Conservation (phyloP, 2,797 vertebrate genomes). For the Myotis planiceps region DNA sequence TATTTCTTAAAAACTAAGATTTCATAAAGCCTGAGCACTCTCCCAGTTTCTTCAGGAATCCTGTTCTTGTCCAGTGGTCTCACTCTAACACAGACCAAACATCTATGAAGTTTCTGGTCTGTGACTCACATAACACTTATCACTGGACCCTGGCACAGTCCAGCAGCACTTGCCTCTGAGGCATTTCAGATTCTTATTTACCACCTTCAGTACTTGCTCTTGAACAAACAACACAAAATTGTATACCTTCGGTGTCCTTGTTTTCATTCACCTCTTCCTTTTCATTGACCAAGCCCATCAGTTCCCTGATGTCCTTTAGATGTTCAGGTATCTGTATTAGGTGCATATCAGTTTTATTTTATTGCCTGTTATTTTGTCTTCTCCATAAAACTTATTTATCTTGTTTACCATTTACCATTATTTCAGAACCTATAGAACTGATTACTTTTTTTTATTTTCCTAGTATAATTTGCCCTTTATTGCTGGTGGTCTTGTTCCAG, state of each 20-base stretch:
- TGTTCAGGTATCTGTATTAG: neutral
- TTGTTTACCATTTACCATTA: neutral
- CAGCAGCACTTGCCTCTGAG: neutral
- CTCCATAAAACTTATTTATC: neutral
- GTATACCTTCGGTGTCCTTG: neutral
- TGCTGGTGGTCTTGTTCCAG: too few species aligned
- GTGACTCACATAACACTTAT: neutral
- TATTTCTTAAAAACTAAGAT: neutral
- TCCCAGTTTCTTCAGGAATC: neutral
- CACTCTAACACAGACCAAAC: neutral
- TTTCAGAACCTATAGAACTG: neutral
- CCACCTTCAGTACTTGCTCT: neutral
- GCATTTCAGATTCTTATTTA: neutral
- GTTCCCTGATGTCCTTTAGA: neutral
- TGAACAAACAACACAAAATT: neutral
- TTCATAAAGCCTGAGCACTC: neutral
- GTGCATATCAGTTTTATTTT: neutral
- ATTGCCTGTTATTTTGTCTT: neutral
- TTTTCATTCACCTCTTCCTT: neutral
- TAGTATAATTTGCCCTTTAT: neutral
- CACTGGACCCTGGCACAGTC: accelerated
- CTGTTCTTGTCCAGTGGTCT: neutral
- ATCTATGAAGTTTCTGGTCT: neutral
- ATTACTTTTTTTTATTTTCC: neutral
- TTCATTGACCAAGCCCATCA: neutral